phyloP scores from a whole-genome alignment of 2,113 vertebrate species.

The Pseudopipra pipra region DNA sequence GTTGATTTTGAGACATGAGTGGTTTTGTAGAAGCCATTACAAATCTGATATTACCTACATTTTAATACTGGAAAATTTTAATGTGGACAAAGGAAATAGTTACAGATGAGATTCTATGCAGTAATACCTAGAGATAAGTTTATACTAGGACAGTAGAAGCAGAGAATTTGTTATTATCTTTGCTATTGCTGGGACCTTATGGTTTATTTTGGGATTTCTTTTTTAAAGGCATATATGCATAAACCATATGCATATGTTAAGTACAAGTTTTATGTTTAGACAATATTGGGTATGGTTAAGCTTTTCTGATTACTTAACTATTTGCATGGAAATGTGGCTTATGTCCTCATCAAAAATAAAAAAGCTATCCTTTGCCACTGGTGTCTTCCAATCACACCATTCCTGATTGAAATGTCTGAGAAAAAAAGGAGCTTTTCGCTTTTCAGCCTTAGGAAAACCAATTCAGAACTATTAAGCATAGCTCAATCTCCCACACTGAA shows the following conservation, averaged over 20 bases:
- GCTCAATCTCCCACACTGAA: background rate
- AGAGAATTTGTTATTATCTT: background rate
- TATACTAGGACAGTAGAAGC: background rate
- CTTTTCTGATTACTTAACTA: background rate
- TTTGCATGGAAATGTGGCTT: background rate
- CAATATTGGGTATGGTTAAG: background rate
- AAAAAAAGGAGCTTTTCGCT: background rate
- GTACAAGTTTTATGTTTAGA: background rate
- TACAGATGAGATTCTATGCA: background rate
- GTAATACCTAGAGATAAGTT: background rate
- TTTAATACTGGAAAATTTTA: background rate
- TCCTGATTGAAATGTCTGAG: background rate
- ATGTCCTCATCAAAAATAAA: background rate
- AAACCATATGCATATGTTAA: background rate
- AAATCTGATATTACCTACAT: background rate
- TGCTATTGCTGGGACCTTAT: background rate
- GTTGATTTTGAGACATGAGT: background rate
- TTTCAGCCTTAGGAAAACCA: background rate
- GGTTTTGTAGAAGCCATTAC: background rate
- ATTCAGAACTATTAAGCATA: background rate
- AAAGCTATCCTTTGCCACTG: background rate
- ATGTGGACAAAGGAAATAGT: background rate
- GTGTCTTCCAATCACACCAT: background rate
- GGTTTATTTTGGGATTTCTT: background rate
- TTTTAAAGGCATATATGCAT: background rate